phyloP scores from a whole-genome alignment of 2,888 invertebrate species.

The Mythimna vitellina region DNA sequence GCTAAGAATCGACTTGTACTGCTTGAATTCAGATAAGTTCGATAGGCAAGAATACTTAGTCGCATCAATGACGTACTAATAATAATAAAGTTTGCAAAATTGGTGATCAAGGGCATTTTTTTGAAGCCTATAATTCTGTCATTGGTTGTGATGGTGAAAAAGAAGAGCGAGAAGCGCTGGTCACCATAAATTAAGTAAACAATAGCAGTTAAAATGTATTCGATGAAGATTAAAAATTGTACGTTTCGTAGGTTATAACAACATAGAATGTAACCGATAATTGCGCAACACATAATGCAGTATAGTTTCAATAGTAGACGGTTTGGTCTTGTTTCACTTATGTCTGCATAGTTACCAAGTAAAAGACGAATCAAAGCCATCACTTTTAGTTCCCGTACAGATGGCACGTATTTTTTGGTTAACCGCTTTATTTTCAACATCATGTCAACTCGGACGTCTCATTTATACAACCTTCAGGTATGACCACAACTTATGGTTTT shows the following conservation, averaged over 20 bases:
- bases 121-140: too few relatives aligned
- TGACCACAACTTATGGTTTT: too few relatives aligned
- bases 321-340: slow-evolving; percentile 22
- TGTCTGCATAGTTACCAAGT: slow-evolving; percentile 13
- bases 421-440: neutral
- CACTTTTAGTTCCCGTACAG: neutral
- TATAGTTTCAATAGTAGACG: slow-evolving; percentile 13
- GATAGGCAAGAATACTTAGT: too few relatives aligned
- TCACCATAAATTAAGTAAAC: too few relatives aligned
- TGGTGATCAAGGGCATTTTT: too few relatives aligned
- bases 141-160: too few relatives aligned
- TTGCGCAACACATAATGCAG: neutral
- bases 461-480: too few relatives aligned
- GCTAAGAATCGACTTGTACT: too few relatives aligned
- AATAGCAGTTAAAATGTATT: neutral
- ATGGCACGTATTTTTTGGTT: neutral
- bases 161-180: too few relatives aligned
- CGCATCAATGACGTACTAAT: too few relatives aligned
- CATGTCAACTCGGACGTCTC: neutral
- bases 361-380: slow-evolving; percentile 10
- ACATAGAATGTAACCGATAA: neutral
- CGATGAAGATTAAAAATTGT: neutral
- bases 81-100: too few relatives aligned
- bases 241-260: accelerated
- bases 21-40: too few relatives aligned